Evolutionary conservation across 2,113 vertebrate species (phyloP), one percentile per base, ranked within the genome.

Genomic region (Barbus barbus): DNA sequence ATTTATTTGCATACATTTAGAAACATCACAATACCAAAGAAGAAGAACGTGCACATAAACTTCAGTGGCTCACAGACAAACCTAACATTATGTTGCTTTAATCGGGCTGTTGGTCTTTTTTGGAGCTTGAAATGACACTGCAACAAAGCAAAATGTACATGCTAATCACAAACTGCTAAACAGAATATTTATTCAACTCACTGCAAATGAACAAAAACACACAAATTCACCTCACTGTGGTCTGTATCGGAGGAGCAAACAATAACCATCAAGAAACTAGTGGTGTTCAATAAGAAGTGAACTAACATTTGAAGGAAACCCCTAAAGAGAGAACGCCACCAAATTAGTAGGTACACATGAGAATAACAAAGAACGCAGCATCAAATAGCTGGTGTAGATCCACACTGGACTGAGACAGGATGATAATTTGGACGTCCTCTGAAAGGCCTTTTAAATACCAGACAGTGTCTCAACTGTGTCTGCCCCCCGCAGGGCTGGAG

Each of bases 201-300:
- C 60, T n/a, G n/a, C n/a, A n/a, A n/a, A n/a, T n/a, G n/a, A n/a
- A n/a, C n/a, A n/a, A n/a, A n/a, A n/a, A n/a, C 78, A 87, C 88
- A 84, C 88, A 67, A 81, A 56, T 75, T 18, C 61, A 79, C 12
- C 51, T 85, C 58, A 82, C 77, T 76, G 81, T 56, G n/a, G 38
- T 12, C 85, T 86, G 75, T 44, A 28, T 58, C 33, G 5, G 26
- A 76, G 16, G 44, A 11, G 46, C n/a, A n/a, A n/a, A n/a, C n/a
- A n/a, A n/a, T n/a, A n/a, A n/a, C n/a, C n/a, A n/a, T n/a, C 36
- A 24, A 44, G 12, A n/a, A 22, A 26, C 6, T 6, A 73, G 41
- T 44, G 71, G 20, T 73, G n/a, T 73, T 13, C 38, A 1, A 5
- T 46, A 73, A 41, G 69, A 2, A 41, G 18, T 6, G 5, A 28